Base-by-base conservation (phyloP, 2,888 invertebrate species). In the Caenorhabditis uteleia region DNA sequence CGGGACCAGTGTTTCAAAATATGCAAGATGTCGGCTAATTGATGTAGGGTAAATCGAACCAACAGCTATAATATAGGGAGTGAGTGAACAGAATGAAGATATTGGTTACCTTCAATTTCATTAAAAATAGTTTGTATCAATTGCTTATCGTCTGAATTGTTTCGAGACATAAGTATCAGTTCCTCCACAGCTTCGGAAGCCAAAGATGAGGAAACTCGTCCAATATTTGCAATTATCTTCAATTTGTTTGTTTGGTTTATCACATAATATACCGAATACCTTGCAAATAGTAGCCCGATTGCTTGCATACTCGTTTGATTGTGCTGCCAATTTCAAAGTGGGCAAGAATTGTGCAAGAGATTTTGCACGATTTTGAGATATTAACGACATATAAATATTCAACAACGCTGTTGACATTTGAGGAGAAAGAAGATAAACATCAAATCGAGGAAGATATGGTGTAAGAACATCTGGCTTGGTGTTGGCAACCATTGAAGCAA, bases 401-500 rank as follows among this genome's bases (percentile, higher is more conserved):
- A 91, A 87, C 23, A 90, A 89, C 42, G 89, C 87, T 21, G 87
- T 85, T 14, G 88, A 87, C 21, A 89, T 88, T 54, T 88, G 86
- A 20, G 88, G 86, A 74, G 86, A 84, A 74, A 86, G 85, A 50
- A 93, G 85, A 82, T 91, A 91, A 40, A 90, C 90, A 80, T 91
- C 89, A 58, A 94, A 87, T 84, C 91, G 90, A 0, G 91, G 89
- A 42, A 94, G 88, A 80, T 91, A 91, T 0, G 90, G 89, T 85
- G 91, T 90, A 73, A 94, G 85, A 85, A 90, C 91, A 65, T 88
- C 88, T 0, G 92, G 90, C 75, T 91, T 89, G 70, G 90, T 88
- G 77, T 89, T 89, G 0, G 92, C 92, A 61, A 94, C 90, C 74
- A 91, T 87, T 54, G 90, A 89, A 82, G 92, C 91, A 43, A 94